A percentile compares a stretch with the other conserved stretches of the same genome.
Evolutionary conservation across 2,113 vertebrate genomes (phyloP).

Genomic region (Illadopsis cleaveri): DNA sequence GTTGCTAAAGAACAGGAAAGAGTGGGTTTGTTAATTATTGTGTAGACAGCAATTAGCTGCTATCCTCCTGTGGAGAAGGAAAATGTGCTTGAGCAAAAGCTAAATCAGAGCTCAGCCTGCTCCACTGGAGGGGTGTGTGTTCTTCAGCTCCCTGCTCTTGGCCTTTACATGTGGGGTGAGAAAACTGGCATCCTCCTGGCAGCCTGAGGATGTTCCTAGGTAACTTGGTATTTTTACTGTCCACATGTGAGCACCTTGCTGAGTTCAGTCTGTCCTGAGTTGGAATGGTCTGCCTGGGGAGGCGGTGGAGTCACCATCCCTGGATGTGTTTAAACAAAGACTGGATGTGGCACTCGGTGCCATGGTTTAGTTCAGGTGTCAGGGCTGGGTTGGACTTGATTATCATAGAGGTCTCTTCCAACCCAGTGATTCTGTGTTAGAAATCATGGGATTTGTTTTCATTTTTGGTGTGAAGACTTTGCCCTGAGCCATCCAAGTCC

Average conservation of each 20-base stretch:
- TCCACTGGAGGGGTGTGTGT: not conserved
- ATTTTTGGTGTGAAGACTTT: not conserved
- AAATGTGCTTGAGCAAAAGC: not conserved
- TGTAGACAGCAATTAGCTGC: not conserved
- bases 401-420: not conserved
- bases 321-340: not conserved
- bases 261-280: not conserved
- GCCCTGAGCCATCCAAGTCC: not conserved
- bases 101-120: not conserved
- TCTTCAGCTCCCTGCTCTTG: not conserved
- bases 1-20: not conserved
- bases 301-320: not conserved
- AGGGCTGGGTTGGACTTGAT: not conserved
- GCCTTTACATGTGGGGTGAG: rapidly evolving
- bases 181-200: not conserved
- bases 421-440: not conserved
- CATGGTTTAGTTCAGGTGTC: not conserved
- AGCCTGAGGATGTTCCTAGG: not conserved
- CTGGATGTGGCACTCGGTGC: not conserved
- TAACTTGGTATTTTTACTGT: not conserved
- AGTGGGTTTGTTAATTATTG: not conserved
- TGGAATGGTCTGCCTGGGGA: not conserved
- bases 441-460: not conserved
- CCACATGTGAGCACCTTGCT: not conserved
- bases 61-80: not conserved